Evolutionary conservation across 2,113 vertebrate genomes (phyloP), one percentile per base, ranked within the genome.

Genomic region (Falco punctatus): DNA sequence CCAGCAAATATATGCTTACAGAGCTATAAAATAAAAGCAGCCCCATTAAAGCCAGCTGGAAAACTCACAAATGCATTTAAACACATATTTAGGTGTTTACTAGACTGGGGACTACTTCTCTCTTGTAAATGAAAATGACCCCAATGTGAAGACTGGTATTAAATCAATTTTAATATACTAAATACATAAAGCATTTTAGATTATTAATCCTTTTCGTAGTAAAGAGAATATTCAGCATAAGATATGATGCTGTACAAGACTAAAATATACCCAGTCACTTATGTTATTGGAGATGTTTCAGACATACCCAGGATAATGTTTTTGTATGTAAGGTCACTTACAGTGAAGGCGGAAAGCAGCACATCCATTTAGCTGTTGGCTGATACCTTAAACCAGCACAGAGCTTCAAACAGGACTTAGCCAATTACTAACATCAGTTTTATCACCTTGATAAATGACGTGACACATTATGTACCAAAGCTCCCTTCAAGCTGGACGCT

Each of bases 381-480:
- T 58, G 55, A 67, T 49, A 73, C 49, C 62, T 73, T 89, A 73
- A 82, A 73, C 59, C 71, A 73, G 61, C 49, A 64, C 0, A 81
- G 49, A 54, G 78, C 44, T 88, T 94, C 70, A 78, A 42, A 69
- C 26, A 72, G 74, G 69, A 67, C 14, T 67, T 67, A 23, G 42
- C 42, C 81, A 72, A 64, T 88, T 91, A 88, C 51, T 59, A 84
- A 70, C 52, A 91, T 55, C 64, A 88, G 28, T 42, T 81, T 61
- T 88, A 81, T 72, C 57, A 69, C 66, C 59, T 73, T 86, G 81
- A 92, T 82, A 92, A 91, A 88, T 80, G 48, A 71, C 88, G 86
- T 3, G 66, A 65, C 33, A 82, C 55, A 69, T n/a, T 54, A 79
- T 55, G 44, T 44, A 82, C 59, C 81, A 78, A 86, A 86, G 75